Percentiles rank a stretch among this genome's conserved stretches.
Evolutionary conservation across 2,888 invertebrate genomes (phyloP).

Genomic region (Cosmopolites sordidus): DNA sequence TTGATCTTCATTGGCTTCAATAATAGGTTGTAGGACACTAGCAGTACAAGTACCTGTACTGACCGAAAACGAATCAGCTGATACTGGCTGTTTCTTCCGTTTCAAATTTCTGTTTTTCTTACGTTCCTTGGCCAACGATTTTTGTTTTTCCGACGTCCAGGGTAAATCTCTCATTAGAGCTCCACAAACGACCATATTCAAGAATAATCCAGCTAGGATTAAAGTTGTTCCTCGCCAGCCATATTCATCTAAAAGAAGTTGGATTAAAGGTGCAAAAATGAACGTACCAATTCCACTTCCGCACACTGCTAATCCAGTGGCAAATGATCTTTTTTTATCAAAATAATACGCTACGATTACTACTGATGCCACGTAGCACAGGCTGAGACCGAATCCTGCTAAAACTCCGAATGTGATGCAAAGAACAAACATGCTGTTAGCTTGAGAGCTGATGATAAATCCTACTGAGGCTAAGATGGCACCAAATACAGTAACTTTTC

Average conservation of each 20-base stretch:
- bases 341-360: constrained; percentile 89
- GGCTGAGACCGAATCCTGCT: constrained; percentile 78
- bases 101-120: constrained; percentile 58
- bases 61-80: constrained; percentile 67
- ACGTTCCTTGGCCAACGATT: constrained; percentile 60
- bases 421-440: constrained; percentile 70
- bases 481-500: constrained; percentile 73
- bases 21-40: constrained; percentile 53
- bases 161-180: constrained; percentile 74
- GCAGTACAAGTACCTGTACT: constrained; percentile 65
- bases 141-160: constrained; percentile 61
- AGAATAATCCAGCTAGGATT: constrained; percentile 74
- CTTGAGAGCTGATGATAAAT: constrained; percentile 72
- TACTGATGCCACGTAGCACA: constrained; percentile 86
- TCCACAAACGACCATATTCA: constrained; percentile 79
- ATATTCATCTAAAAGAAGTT: constrained; percentile 68
- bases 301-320: constrained; percentile 81
- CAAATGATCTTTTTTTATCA: constrained; percentile 76
- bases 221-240: constrained; percentile 81
- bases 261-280: constrained; percentile 76
- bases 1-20: constrained; percentile 43
- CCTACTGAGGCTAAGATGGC: constrained; percentile 71
- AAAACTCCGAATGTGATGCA: constrained; percentile 80
- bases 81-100: constrained; percentile 54
- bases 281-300: constrained; percentile 87